phyloP scores from a whole-genome alignment of 2,797 vertebrate genomes.

The Percopsis omiscomaycus region DNA sequence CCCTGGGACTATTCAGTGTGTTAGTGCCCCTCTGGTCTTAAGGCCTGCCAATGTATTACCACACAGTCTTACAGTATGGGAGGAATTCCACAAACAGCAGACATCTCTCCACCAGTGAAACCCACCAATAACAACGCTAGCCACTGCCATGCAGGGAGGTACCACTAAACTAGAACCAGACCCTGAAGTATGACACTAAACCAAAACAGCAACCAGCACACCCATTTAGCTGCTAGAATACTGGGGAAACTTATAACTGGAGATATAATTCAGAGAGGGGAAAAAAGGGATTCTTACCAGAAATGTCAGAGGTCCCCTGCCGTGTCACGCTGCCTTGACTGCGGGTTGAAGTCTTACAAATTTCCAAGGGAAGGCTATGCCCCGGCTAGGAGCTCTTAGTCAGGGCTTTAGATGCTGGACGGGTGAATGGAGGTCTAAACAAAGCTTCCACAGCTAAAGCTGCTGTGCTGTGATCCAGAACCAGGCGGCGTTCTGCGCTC shows the following conservation, averaged over 20 bases:
- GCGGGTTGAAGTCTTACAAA: conserved; percentile 1
- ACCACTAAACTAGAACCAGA: conserved; percentile 55
- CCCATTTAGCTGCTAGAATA: conserved; percentile 8
- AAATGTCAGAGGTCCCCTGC: conserved; percentile 1
- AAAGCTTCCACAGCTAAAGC: neutral
- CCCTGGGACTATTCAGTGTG: too few species aligned
- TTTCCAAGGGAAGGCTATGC: neutral
- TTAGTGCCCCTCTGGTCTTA: too few species aligned
- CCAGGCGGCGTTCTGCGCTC: conserved; percentile 29
- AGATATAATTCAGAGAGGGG: conserved; percentile 3
- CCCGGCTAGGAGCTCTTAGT: too few species aligned
- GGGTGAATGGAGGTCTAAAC: too few species aligned
- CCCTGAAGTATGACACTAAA: conserved; percentile 37
- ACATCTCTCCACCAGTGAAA: conserved; percentile 2
- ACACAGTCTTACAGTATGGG: conserved; percentile 1
- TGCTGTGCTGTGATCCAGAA: conserved; percentile 28
- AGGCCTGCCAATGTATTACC: too few species aligned
- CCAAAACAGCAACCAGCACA: conserved; percentile 30
- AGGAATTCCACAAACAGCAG: conserved; percentile 28
- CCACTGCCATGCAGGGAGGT: neutral
- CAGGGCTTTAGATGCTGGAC: too few species aligned
- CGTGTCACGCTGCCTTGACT: neutral
- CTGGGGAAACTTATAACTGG: conserved; percentile 13
- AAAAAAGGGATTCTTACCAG: conserved; percentile 39
- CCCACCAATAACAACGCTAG: conserved; percentile 9